These are phyloP conservation scores for Heliornis fulica DNA, from an alignment of 2,113 vertebrate genomes.

Conservation along the genomic window DNA sequence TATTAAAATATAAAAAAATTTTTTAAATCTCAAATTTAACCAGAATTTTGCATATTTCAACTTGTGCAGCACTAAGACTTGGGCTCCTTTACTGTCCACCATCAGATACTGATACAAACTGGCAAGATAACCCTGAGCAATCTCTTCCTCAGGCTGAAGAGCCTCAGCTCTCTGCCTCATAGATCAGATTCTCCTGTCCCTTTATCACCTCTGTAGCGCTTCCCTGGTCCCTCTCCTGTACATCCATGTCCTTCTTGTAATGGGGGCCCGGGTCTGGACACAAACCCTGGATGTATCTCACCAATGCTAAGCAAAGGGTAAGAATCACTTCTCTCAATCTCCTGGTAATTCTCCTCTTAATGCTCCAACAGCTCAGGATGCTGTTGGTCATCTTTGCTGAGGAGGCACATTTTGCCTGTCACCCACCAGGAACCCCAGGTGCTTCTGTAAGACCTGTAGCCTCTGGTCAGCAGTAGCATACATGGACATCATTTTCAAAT, in stretches of 20 bases:
- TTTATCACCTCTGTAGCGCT: not conserved
- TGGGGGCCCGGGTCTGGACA: not conserved
- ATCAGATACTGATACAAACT: not conserved
- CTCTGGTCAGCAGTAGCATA: not conserved
- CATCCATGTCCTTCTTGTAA: not conserved
- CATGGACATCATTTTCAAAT: not conserved
- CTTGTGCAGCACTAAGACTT: not conserved
- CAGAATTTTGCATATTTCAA: not conserved
- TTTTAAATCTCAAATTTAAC: not conserved
- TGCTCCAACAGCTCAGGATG: not conserved
- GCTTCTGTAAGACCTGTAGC: not conserved
- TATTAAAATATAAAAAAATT: not conserved
- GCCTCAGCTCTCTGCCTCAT: not conserved
- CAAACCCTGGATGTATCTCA: not conserved
- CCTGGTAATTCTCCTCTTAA: not conserved
- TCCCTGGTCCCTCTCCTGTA: not conserved
- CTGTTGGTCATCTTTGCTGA: not conserved
- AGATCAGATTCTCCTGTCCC: not conserved
- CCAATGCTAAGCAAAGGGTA: not conserved
- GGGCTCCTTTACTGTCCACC: not conserved
- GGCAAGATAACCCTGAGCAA: not conserved
- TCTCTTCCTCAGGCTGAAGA: not conserved
- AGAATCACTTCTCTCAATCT: not conserved
- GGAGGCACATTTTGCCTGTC: not conserved
- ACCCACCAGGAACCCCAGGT: not conserved